phyloP scores from a whole-genome alignment of 2,797 vertebrate species.

The Sebastes vulpes region DNA sequence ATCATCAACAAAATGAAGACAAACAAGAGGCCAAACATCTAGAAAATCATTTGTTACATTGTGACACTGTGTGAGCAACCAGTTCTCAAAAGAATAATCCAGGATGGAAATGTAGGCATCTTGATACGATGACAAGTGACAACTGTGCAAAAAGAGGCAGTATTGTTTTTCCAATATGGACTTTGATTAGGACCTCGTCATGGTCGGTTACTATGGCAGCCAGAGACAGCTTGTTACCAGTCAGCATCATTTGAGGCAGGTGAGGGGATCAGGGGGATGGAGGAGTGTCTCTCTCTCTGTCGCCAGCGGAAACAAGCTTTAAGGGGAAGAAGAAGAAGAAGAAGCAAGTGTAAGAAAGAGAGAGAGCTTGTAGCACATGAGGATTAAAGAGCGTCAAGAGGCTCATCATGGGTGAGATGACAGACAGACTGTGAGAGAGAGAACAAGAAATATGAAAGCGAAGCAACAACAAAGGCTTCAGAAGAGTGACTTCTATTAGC shows the following conservation, averaged over 20 bases:
- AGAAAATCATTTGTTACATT: slow-evolving; percentile 1
- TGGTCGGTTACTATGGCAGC: slow-evolving; percentile 63
- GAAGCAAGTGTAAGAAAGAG: background rate
- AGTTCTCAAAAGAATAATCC: background rate
- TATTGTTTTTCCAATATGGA: slow-evolving; percentile 30
- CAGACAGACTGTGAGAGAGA: slow-evolving; percentile 25
- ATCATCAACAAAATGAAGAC: background rate
- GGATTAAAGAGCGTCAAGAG: slow-evolving; percentile 31
- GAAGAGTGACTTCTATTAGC: slow-evolving; percentile 39
- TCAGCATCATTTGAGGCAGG: slow-evolving; percentile 26
- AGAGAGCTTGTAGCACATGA: slow-evolving; percentile 23
- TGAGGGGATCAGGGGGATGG: background rate
- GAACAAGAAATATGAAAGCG: slow-evolving; percentile 36
- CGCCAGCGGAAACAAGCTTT: slow-evolving; percentile 16
- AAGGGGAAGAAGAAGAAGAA: slow-evolving; percentile 3
- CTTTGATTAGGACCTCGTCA: slow-evolving; percentile 50
- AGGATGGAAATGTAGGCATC: background rate
- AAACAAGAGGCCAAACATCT: background rate
- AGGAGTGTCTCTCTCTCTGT: background rate
- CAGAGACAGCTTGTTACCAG: slow-evolving; percentile 36
- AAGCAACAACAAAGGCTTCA: slow-evolving; percentile 34
- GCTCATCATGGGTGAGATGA: slow-evolving; percentile 36
- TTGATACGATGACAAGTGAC: background rate
- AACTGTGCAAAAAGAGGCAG: slow-evolving; percentile 19
- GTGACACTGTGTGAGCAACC: background rate